phyloP scores from a whole-genome alignment of 1,140 invertebrate species.

The Odontomachus brunneus region DNA sequence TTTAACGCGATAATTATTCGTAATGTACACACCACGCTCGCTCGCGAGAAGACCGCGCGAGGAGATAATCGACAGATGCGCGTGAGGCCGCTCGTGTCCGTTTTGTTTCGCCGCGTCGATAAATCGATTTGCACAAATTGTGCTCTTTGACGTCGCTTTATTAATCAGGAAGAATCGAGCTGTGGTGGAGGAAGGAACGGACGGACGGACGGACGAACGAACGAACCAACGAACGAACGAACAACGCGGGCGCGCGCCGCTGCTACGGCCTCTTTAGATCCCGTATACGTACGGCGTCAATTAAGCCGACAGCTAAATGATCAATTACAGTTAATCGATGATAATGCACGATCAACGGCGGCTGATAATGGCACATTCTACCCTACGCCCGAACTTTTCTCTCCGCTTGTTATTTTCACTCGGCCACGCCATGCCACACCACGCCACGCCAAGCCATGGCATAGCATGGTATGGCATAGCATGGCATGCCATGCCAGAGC shows the following conservation, averaged over 20 bases:
- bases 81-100: conserved; percentile 19
- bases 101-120: conserved; percentile 55
- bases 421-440: neutral
- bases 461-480: neutral
- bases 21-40: conserved; percentile 36
- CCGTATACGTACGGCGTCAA: conserved; percentile 42
- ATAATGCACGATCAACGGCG: conserved; percentile 64
- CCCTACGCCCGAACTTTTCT: conserved; percentile 36
- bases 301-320: conserved; percentile 64
- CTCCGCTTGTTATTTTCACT: conserved; percentile 27
- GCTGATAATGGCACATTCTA: conserved; percentile 71
- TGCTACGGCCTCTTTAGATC: conserved; percentile 23
- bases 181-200: conserved; percentile 31
- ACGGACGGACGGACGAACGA: too few relatives aligned
- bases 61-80: conserved; percentile 53
- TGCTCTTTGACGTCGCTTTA: conserved; percentile 58
- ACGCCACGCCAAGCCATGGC: neutral
- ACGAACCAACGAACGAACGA: too few relatives aligned
- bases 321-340: conserved; percentile 57
- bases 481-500: neutral
- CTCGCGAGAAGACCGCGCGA: conserved; percentile 1
- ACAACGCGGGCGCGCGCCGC: conserved; percentile 16
- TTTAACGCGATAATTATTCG: conserved; percentile 58
- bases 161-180: conserved; percentile 52
- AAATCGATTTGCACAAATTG: conserved; percentile 60